Base-by-base conservation (phyloP, 2,113 vertebrate species). In the Notarius quadriscutis region DNA sequence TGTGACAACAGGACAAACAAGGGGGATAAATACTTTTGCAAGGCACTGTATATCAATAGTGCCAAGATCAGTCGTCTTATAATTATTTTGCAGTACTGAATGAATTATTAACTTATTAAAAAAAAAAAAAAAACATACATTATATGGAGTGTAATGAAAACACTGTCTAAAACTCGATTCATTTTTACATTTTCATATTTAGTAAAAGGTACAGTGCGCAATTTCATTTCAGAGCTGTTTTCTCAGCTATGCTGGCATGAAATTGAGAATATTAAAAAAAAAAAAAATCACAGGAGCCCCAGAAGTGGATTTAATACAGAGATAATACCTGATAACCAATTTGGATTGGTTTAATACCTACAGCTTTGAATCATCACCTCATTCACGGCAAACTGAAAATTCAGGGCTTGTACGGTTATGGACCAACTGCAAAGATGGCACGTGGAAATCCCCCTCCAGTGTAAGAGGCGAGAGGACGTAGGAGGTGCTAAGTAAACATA, bases 371-470 rank as follows among this genome's bases (percentile, higher is more conserved):
- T 20, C 51, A 1, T 41, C n/a, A 9, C 51, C 51, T 72, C 27
- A 34, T 57, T 41, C 69, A 15, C 27, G 74, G 17, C 83, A 55
- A 30, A 34, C 51, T 84, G 50, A 57, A 22, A 74, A 58, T 51
- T 72, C 53, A 30, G 48, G 72, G 57, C 25, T 63, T 78, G 72
- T 85, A 63, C 63, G 41, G 41, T 41, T 27, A 78, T 20, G 34
- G 58, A 63, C 72, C 15, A 27, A 74, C 14, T n/a, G 57, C 22
- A 78, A 78, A 78, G 22, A 78, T 78, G 84, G 58, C n/a, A 41
- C 34, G 4, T 85, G 84, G 84, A 85, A 85, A 27, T 78, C 84
- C 84, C 84, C 84, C 58, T 60, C 27, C 22, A n/a, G 84, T 3
- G 7, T 60, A 58, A 74, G 83, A 58, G 55, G 30, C 55, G 30